Conservation (phyloP, 2,888 invertebrate species). For the Ischnura elegans region DNA sequence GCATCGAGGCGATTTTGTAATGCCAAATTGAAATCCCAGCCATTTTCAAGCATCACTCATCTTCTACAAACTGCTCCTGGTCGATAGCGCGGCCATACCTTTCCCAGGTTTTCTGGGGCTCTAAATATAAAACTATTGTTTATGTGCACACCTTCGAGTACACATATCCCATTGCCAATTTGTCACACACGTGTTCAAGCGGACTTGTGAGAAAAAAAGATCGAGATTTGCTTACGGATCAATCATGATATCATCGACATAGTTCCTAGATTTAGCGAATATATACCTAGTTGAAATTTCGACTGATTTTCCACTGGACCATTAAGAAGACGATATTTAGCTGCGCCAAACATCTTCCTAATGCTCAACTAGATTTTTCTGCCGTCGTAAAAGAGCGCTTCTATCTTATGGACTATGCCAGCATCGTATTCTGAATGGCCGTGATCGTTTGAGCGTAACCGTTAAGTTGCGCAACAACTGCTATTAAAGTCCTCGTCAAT, state of each 20-base stretch:
- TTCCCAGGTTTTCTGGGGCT: neutral
- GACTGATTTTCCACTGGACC: neutral
- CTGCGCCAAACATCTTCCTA: neutral
- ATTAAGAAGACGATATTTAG: neutral
- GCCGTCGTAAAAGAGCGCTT: no score
- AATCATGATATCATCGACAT: no score
- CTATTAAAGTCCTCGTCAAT: neutral
- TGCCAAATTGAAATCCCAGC: no score
- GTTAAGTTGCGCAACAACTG: neutral
- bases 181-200: neutral
- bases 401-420: neutral
- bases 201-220: neutral
- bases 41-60: no score
- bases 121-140: neutral
- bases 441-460: neutral
- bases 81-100: neutral
- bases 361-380: neutral
- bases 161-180: neutral
- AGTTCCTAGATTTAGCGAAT: no score
- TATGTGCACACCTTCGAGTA: neutral
- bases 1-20: no score
- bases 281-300: no score
- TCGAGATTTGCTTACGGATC: neutral
- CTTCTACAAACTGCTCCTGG: neutral
- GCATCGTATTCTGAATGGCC: neutral